Evolutionary conservation across 2,888 invertebrate species (phyloP).

Genomic region (Yponomeuta malinellus): DNA sequence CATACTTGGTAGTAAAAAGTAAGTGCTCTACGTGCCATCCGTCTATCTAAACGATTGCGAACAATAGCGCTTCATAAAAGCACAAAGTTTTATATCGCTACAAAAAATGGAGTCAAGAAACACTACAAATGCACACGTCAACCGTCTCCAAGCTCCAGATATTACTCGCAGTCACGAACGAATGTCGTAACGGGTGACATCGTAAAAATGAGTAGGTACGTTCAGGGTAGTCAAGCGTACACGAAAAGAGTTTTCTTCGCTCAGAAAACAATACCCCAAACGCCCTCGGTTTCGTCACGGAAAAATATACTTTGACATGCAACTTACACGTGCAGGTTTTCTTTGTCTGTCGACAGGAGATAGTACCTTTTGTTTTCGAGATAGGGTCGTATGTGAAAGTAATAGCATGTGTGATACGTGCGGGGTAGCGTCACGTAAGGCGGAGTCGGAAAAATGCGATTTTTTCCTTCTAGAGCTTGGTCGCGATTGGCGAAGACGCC

Average conservation of each 20-base stretch:
- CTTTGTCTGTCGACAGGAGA: background rate
- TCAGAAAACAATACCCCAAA: background rate
- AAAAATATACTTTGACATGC: background rate
- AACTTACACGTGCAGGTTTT: background rate
- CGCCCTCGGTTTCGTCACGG: background rate
- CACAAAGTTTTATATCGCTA: background rate
- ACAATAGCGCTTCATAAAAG: background rate
- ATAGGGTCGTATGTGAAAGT: slow-evolving; percentile 1
- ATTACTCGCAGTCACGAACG: slow-evolving; percentile 4
- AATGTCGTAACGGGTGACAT: background rate
- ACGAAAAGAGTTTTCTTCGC: slow-evolving; percentile 8
- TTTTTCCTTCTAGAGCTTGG: slow-evolving; percentile 30
- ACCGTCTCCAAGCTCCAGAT: background rate
- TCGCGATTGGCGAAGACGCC: slow-evolving; percentile 47
- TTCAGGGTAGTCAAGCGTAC: background rate
- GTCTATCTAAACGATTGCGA: background rate
- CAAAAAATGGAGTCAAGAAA: slow-evolving; percentile 2
- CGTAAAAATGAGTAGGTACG: slow-evolving; percentile 4
- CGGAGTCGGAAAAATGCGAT: slow-evolving; percentile 41
- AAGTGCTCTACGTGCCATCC: too few relatives aligned
- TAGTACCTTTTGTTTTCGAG: background rate
- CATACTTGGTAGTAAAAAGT: too few relatives aligned
- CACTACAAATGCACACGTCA: background rate
- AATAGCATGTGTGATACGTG: slow-evolving; percentile 9
- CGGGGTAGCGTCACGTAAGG: slow-evolving; percentile 4